Base-by-base conservation (phyloP, 2,113 vertebrate genomes). In the Istiophorus platypterus region DNA sequence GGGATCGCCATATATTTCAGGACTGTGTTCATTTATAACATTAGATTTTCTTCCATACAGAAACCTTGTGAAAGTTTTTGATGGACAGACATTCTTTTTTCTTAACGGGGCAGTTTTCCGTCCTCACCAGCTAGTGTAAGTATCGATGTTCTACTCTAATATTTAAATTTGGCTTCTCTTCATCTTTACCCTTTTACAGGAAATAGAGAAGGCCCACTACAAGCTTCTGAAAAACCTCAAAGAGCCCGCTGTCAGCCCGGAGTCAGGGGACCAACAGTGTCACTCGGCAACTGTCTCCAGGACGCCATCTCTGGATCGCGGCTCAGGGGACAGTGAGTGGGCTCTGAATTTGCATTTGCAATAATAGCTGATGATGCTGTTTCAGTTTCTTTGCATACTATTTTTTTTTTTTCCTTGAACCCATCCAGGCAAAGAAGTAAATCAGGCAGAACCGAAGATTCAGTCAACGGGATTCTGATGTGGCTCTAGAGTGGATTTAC, bases 401-500 rank as follows among this genome's bases (percentile, higher is more conserved):
- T 0, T 58, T 39, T 17, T 11, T 31, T 34, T 52, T 63, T 26
- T 9, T 11, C 20, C 15, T 83, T 31, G 0, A 57, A 59, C 61
- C 49, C 18, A 18, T 65, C 10, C 84, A 96, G 95, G 91, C 3
- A 94, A 90, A 52, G 94, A 94, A 45, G 88, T 85, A 29, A 78
- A 51, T n/a, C 73, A 89, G 4, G 76, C 78, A 7, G 94, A 93
- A 41, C 76, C 79, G 64, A 91, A 82, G 78, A 85, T 95, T 27
- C 93, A 91, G 73, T 95, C 95, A 2, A 96, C 95, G 3, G 95
- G 95, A 59, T 95, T 96, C 90, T 96, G 89, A 95, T 17, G 18
- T 34, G 3, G 47, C 49, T 49, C 68, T 68, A n/a, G 71, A 76
- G 34, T 15, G 10, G 18, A 80, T 65, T 27, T n/a, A 52, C 64